These are phyloP conservation scores for Chrysolina haemoptera DNA, from an alignment of 2,888 invertebrate genomes.

Conservation along the genomic window DNA sequence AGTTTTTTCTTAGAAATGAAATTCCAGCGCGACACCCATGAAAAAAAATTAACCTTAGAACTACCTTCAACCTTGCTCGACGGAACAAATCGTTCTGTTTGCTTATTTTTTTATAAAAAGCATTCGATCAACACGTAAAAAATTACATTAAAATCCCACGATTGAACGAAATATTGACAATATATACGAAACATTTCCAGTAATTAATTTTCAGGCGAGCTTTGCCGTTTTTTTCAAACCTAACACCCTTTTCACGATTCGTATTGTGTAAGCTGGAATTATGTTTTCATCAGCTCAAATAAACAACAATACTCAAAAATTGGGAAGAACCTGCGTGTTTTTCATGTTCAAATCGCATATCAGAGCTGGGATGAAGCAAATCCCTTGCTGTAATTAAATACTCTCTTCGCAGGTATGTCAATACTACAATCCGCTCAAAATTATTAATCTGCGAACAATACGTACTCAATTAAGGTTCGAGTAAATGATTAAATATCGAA, in stretches of 20 bases:
- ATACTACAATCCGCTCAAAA: conserved; percentile 7
- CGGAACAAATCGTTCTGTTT: no score
- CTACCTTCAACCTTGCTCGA: no score
- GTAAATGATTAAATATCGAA: conserved; percentile 27
- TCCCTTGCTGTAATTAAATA: conserved; percentile 1
- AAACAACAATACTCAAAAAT: not conserved
- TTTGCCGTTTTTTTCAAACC: no score
- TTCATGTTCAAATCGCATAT: not conserved
- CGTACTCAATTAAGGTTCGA: conserved; percentile 28
- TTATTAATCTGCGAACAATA: conserved; percentile 21
- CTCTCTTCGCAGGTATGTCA: conserved; percentile 14
- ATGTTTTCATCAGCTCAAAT: not conserved
- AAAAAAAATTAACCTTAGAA: no score
- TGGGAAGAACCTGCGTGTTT: not conserved
- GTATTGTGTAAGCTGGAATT: not conserved
- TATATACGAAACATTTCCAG: no score
- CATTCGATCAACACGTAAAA: no score
- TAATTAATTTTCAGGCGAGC: no score
- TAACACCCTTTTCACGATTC: not conserved
- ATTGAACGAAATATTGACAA: no score
- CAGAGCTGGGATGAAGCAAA: not conserved
- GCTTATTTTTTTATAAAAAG: no score
- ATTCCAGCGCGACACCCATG: no score
- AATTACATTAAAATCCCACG: no score
- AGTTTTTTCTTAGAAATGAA: no score